Conservation (phyloP, 2,797 vertebrate species). For the Molothrus aeneus region DNA sequence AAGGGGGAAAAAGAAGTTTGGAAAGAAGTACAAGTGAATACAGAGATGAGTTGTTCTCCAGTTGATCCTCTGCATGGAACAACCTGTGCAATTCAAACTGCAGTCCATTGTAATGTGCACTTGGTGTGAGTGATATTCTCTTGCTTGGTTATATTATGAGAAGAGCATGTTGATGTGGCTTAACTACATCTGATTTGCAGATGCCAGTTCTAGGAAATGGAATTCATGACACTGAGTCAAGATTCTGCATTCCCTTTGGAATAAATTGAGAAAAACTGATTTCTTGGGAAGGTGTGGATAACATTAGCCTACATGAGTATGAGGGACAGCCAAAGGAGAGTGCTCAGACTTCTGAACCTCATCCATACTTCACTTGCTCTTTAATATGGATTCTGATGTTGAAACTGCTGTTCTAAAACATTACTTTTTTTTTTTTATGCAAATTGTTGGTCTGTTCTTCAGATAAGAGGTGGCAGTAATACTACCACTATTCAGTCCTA, state of each 20-base stretch:
- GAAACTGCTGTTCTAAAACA: not conserved
- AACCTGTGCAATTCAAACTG: not conserved
- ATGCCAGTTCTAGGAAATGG: not conserved
- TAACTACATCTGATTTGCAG: not conserved
- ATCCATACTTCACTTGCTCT: not conserved
- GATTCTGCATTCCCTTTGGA: not conserved
- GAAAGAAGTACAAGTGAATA: not conserved
- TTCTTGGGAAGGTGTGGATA: not conserved
- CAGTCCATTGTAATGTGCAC: fast-evolving
- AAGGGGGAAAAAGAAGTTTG: not conserved
- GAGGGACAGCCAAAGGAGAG: not conserved
- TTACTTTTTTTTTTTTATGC: not conserved
- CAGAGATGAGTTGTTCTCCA: not conserved
- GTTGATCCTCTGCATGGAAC: not conserved
- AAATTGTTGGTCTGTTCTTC: not conserved
- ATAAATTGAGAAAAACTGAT: not conserved
- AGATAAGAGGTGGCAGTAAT: not conserved
- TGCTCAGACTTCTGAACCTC: not conserved
- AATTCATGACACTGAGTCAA: not conserved
- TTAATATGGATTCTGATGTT: not conserved
- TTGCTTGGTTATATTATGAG: not conserved
- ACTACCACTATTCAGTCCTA: not conserved
- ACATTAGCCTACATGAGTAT: not conserved
- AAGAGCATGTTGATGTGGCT: not conserved
- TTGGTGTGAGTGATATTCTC: not conserved